These are phyloP conservation scores for Hippotragus niger DNA, from an alignment of 2,113 vertebrate genomes.

Conservation along the genomic window DNA sequence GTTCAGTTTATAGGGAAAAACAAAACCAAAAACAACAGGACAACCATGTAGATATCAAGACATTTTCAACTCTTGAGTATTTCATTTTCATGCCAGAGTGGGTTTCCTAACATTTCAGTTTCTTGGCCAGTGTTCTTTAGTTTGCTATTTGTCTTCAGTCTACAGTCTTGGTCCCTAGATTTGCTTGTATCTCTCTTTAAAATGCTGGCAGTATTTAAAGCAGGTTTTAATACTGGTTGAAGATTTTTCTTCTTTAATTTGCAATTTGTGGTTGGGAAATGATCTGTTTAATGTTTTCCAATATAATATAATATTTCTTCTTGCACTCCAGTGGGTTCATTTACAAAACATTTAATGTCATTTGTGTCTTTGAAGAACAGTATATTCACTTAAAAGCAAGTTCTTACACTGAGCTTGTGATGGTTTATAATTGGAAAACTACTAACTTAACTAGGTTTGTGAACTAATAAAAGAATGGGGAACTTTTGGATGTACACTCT, in stretches of 20 bases:
- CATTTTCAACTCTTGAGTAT: background rate
- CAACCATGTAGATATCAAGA: conserved; percentile 28
- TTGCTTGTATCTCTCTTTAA: conserved; percentile 64
- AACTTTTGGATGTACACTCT: conserved; percentile 45
- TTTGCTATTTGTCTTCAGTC: conserved; percentile 71
- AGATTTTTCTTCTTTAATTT: conserved; percentile 65
- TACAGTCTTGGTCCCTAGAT: conserved; percentile 76
- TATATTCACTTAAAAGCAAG: conserved; percentile 41
- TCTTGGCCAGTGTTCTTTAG: conserved; percentile 67
- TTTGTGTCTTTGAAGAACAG: conserved; percentile 67
- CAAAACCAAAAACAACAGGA: background rate
- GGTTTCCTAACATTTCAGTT: conserved; percentile 36
- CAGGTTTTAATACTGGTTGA: conserved; percentile 51
- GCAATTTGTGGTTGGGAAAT: conserved; percentile 76
- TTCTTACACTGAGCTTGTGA: conserved; percentile 47
- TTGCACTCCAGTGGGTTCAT: conserved; percentile 43
- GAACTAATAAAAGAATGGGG: conserved; percentile 60
- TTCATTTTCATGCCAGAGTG: conserved; percentile 28
- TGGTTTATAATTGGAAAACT: conserved; percentile 57
- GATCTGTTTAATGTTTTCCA: conserved; percentile 74
- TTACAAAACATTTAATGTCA: conserved; percentile 65
- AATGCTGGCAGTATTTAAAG: conserved; percentile 73
- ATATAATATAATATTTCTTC: conserved; percentile 71
- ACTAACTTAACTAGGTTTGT: conserved; percentile 59
- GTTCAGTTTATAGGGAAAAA: background rate